These are phyloP conservation scores for Rhyacophila evoluta DNA, from an alignment of 2,888 invertebrate genomes.

Conservation along the genomic window DNA sequence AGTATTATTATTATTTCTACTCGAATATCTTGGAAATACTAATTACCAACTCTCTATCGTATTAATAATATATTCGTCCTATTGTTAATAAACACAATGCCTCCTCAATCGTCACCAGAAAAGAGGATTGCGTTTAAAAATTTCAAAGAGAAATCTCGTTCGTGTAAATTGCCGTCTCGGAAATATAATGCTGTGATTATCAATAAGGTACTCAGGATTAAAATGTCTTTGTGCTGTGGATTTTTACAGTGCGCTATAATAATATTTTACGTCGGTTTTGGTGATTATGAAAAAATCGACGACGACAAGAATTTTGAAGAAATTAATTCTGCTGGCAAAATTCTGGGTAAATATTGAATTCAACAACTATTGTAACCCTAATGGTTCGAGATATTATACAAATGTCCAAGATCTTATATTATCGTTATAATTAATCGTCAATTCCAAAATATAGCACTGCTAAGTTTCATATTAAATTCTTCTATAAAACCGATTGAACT, in stretches of 20 bases:
- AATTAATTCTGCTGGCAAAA: not conserved
- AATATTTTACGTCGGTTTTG: constrained; percentile 41
- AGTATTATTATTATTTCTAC: not conserved
- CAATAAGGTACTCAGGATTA: constrained; percentile 38
- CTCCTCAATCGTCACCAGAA: not conserved
- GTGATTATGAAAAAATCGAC: not conserved
- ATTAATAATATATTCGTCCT: not conserved
- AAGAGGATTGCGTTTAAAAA: constrained; percentile 17
- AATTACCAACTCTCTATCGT: not conserved
- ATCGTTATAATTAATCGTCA: too few relatives aligned
- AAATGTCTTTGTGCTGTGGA: constrained; percentile 43
- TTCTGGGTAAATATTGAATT: not conserved
- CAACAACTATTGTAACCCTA: too few relatives aligned
- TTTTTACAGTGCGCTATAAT: constrained; percentile 40
- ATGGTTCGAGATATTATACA: too few relatives aligned
- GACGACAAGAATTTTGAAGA: not conserved
- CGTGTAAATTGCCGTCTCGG: not conserved
- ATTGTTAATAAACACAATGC: not conserved
- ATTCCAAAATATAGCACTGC: too few relatives aligned
- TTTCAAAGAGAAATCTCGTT: constrained; percentile 12
- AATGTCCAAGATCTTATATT: too few relatives aligned
- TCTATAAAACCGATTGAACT: too few relatives aligned
- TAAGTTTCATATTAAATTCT: too few relatives aligned
- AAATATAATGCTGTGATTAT: constrained; percentile 17
- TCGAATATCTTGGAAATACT: not conserved